Base-by-base conservation (phyloP, 2,888 invertebrate genomes). In the Herminia tarsipennalis region DNA sequence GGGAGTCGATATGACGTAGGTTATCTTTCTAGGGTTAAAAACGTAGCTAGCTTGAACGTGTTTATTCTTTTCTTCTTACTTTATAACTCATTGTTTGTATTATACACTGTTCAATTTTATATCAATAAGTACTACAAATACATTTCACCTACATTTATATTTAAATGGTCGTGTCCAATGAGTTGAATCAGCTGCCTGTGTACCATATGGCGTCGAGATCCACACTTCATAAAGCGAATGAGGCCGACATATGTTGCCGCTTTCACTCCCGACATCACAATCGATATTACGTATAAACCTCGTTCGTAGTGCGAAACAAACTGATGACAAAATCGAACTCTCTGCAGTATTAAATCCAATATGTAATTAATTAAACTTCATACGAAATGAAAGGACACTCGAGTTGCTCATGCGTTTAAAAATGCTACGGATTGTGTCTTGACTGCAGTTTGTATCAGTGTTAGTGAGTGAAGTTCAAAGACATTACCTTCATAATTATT, bases 181-280 rank as follows among this genome's bases (percentile, higher is more conserved):
- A 75, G 70, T 83, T 78, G 77, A 77, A 85, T 87, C 83, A 88
- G 85, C 85, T 88, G 86, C 79, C 73, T 67, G 67, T 60, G 75
- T 73, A 78, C 82, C 90, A 91, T 89, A 90, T 90, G 90, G 90
- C 82, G 79, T 67, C 74, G 79, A 81, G 83, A 80, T 86, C 81
- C 81, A 81, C 86, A 83, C 81, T 83, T 83, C 77, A 83, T 84
- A 83, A 81, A 83, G 75, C 78, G 83, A 90, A 87, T 85, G 88
- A 86, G 90, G 87, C 78, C 86, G 78, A 76, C 89, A 86, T 87
- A 87, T 90, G 88, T 83, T 81, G 74, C 83, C 83, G 88, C 90
- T 90, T 90, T 91, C 89, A 88, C 90, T 90, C 85, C 81, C 81
- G 81, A 76, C 80, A 82, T 76, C 79, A 86, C 81, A 85, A 79